Evolutionary conservation across 2,797 vertebrate genomes (phyloP), one percentile per base, ranked within the genome.

Genomic region (Meda fulgida): DNA sequence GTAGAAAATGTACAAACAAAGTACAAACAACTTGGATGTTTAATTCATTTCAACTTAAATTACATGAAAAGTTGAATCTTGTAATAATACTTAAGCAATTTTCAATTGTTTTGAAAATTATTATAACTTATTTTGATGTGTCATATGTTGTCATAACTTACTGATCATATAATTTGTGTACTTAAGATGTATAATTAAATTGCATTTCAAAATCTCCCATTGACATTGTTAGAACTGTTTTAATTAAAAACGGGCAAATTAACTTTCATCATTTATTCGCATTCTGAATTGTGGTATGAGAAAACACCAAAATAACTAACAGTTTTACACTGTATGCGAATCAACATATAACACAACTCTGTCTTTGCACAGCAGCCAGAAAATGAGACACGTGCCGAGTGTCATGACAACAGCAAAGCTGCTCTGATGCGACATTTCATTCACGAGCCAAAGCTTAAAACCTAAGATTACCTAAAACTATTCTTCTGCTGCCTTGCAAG

Each of bases 391-490:
- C 53, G 36, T 18, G 36, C 36, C 3, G 76, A 60, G 55, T 78
- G 76, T 63, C 76, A 78, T 63, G 36, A 81, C 23, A 40, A 81
- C 48, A 40, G 79, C 31, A 70, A 70, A 81, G 48, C 66, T 58
- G 79, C 23, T 55, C 79, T 70, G 46, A 81, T 36, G 36, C 55
- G 48, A n/a, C 66, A 81, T 53, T 81, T 81, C 79, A 31, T 79
- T 66, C 23, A 79, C 58, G 26, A 79, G 77, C 77, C 58, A 79
- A 79, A 66, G 77, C 38, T 46, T 65, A 65, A 79, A 65, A 66
- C 38, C 77, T 34, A 79, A 79, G 77, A 60, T 79, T 55, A 79
- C 40, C 58, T 79, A 79, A 65, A 46, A 65, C 58, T 48, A 79
- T 79, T 79, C 76, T 78, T 78, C 76, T 63, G 76, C 73, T 38